Percentiles rank a stretch among this genome's conserved stretches.
Evolutionary conservation across 2,113 vertebrate genomes (phyloP).

Genomic region (Coreoperca whiteheadi): DNA sequence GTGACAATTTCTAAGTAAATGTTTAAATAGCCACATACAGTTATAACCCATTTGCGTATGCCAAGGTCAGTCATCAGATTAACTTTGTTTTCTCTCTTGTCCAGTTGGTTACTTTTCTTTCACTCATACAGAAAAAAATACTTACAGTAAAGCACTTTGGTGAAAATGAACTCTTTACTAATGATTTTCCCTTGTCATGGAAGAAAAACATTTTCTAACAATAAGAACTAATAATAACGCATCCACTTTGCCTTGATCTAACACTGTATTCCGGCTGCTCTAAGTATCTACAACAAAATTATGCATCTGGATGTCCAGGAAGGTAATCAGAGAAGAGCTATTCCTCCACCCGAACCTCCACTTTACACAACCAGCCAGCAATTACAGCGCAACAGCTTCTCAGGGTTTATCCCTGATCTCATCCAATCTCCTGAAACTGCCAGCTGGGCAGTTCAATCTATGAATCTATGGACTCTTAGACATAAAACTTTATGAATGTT

Average conservation of each 20-base stretch:
- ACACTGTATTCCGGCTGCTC: neutral
- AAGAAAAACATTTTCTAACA: neutral
- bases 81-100: neutral
- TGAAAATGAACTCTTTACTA: neutral
- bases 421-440: constrained; percentile 42
- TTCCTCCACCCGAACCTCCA: constrained; percentile 33
- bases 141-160: neutral
- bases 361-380: constrained; percentile 34
- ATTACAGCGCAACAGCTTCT: constrained; percentile 42
- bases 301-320: constrained; percentile 25
- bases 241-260: neutral
- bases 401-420: constrained; percentile 25
- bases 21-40: neutral
- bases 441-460: neutral
- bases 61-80: neutral
- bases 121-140: neutral
- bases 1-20: constrained; percentile 33
- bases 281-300: constrained; percentile 12
- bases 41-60: neutral
- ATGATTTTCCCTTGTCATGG: neutral
- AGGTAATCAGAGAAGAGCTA: constrained; percentile 22
- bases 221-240: neutral
- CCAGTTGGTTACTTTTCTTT: neutral
- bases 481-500: neutral
- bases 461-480: constrained; percentile 25